These are phyloP conservation scores for Meteorus colon DNA, from an alignment of 2,888 invertebrate species.

Conservation along the genomic window DNA sequence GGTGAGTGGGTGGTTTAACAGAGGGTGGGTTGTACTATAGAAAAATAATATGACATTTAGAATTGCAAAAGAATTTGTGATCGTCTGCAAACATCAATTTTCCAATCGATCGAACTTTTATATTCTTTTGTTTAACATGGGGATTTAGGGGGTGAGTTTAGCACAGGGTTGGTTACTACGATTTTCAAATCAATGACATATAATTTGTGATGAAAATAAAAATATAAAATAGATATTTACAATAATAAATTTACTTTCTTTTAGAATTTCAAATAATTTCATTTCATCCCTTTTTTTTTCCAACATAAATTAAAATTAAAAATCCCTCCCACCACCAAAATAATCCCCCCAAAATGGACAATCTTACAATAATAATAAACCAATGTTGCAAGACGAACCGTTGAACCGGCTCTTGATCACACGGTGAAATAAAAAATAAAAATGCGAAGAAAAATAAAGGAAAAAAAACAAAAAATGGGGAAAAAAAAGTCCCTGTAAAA, in stretches of 20 bases:
- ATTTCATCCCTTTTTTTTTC: no score
- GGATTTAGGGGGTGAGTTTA: no score
- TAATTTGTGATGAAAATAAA: not conserved
- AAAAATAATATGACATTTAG: conserved; percentile 28
- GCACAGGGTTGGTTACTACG: not conserved
- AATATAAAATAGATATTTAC: no score
- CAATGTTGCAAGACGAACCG: not conserved
- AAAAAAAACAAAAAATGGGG: not conserved
- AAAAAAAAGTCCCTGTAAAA: not conserved
- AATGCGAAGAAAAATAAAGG: not conserved
- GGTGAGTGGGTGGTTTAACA: not conserved
- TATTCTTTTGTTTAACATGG: not conserved
- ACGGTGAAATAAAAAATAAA: not conserved
- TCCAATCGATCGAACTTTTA: conserved; percentile 34
- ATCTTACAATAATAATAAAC: no score
- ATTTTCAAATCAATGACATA: conserved; percentile 36
- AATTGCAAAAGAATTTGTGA: conserved; percentile 36
- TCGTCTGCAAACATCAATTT: conserved; percentile 31
- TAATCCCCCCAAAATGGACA: no score
- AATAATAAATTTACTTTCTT: no score
- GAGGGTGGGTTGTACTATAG: not conserved
- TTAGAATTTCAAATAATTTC: no score
- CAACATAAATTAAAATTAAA: no score
- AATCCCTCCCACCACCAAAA: no score
- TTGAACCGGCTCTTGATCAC: conserved; percentile 13